phyloP scores from a whole-genome alignment of 2,888 invertebrate species.

The Plusia festucae region DNA sequence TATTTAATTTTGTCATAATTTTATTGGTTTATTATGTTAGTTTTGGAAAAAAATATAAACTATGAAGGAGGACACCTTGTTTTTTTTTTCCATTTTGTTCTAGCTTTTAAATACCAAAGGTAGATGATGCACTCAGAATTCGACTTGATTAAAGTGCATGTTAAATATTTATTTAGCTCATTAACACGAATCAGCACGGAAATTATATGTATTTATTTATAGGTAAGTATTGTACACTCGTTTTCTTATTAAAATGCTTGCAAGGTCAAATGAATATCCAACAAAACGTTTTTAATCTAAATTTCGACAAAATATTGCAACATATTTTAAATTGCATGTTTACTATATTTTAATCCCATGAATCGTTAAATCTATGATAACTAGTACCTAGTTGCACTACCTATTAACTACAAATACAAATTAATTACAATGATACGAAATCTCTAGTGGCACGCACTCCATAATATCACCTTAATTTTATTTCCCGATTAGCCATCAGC shows the following conservation, averaged over 20 bases:
- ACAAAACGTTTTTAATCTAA: background rate
- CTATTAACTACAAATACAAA: too few species aligned
- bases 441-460: background rate
- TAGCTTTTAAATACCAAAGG: background rate
- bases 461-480: background rate
- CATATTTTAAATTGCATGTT: background rate
- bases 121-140: background rate
- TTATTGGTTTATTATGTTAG: too few species aligned
- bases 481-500: slow-evolving; percentile 3
- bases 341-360: too few species aligned
- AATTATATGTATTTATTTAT: background rate
- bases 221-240: background rate
- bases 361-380: too few species aligned
- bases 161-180: slow-evolving; percentile 5
- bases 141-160: background rate
- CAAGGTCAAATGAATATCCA: too few species aligned
- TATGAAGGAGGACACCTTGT: background rate
- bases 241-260: slow-evolving; percentile 1
- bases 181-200: background rate
- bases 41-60: too few species aligned
- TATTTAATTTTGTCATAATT: too few species aligned
- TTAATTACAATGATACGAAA: too few species aligned
- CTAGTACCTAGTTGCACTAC: too few species aligned
- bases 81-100: background rate
- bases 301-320: background rate